phyloP scores from a whole-genome alignment of 2,113 vertebrate genomes.

The Poicephalus meyeri region DNA sequence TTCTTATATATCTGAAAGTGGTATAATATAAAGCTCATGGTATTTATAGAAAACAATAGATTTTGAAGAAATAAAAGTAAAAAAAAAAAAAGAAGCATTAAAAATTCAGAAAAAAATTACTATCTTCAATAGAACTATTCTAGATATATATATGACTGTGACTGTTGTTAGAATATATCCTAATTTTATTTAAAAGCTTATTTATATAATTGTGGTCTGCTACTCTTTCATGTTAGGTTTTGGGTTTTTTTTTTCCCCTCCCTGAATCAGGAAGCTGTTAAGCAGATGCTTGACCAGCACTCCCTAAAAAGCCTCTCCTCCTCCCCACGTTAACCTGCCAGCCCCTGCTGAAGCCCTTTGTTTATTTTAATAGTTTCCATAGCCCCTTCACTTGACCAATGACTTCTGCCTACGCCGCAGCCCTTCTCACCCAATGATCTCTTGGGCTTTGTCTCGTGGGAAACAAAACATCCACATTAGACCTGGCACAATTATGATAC shows the following conservation, averaged over 20 bases:
- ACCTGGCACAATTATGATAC: fast-evolving
- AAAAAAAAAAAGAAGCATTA: neutral
- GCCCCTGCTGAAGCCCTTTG: neutral
- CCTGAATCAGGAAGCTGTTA: neutral
- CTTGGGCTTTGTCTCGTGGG: neutral
- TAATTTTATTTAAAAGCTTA: neutral
- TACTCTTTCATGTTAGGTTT: neutral
- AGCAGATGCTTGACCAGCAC: neutral
- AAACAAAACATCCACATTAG: neutral
- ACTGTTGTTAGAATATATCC: neutral
- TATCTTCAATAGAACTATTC: neutral
- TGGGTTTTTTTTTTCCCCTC: neutral
- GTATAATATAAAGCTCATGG: neutral
- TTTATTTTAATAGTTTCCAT: conserved; percentile 8
- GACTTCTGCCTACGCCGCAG: neutral
- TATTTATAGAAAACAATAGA: neutral
- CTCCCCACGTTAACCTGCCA: neutral
- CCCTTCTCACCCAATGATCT: neutral
- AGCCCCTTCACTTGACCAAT: neutral
- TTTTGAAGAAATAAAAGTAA: neutral
- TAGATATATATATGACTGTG: neutral
- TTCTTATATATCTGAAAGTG: neutral
- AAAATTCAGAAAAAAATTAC: neutral
- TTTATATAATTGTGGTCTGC: neutral
- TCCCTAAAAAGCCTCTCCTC: neutral